These are phyloP conservation scores for Ormia ochracea DNA, from an alignment of 2,888 invertebrate genomes.

Conservation along the genomic window DNA sequence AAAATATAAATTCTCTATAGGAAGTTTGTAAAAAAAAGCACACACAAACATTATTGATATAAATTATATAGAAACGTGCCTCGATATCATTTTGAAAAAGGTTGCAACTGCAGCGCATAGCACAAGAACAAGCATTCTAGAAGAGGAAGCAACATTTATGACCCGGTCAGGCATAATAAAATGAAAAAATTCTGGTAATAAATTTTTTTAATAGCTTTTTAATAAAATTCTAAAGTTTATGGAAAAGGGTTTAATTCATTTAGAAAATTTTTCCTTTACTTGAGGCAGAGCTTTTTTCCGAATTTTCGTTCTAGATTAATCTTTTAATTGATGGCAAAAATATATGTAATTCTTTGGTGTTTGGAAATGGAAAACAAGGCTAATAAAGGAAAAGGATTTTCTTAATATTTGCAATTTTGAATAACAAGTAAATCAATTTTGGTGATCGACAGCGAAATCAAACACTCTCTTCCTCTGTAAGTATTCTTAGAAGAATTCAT, in stretches of 20 bases:
- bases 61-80: conserved; percentile 45
- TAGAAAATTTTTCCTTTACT: not conserved
- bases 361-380: no score
- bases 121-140: not conserved
- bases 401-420: no score
- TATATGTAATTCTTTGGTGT: no score
- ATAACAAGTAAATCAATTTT: no score
- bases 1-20: conserved; percentile 38
- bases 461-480: no score
- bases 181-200: not conserved
- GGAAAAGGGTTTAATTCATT: not conserved
- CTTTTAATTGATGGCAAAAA: no score
- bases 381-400: no score
- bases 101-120: conserved; percentile 41
- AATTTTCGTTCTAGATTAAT: no score
- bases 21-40: conserved; percentile 2
- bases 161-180: conserved; percentile 13
- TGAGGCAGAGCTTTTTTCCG: no score
- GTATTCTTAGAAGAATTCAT: no score
- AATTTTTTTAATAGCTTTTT: not conserved
- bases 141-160: conserved; percentile 29
- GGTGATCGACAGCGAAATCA: no score
- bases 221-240: not conserved
- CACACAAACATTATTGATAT: conserved; percentile 34
- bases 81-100: conserved; percentile 48